Base-by-base conservation (phyloP, 1,140 invertebrate species). In the Wiebesia pumilae region DNA sequence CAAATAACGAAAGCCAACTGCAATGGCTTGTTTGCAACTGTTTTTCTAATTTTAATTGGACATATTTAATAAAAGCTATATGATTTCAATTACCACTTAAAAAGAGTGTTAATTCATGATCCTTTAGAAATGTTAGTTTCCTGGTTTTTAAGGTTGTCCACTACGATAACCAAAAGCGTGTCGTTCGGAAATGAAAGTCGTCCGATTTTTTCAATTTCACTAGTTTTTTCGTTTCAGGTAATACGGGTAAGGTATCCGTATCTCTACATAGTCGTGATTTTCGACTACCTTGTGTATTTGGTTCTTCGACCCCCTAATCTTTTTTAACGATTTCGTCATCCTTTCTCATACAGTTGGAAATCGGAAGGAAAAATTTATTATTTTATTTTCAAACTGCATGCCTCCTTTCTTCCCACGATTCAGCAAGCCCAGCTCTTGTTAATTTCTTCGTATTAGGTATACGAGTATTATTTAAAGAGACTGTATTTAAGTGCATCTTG, bases 231-330 rank as follows among this genome's bases (percentile, higher is more conserved):
- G 38, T 35, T 71, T 75, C 40, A 78, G 30, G 62, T 85, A 85
- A 85, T 85, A 80, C 77, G 77, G 75, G 75, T 85, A 69, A 85
- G 69, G 83, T 85, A 24, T 85, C 75, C 38, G 40, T n/a, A n/a
- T n/a, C n/a, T n/a, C n/a, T 38, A 73, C 24, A 19, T 33, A 6
- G n/a, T 83, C 24, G 7, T 16, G 9, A 33, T 73, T 83, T 54
- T 73, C 65, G 19, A 47, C 3, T 71, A 54, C 58, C 21, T 80
- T n/a, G 30, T 35, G 33, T 35, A 1, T 14, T 79, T 21, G 77
- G 77, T 79, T 79, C 77, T 51, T 79, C 77, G 77, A 79, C 30
- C 58, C 58, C n/a, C 51, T 35, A 79, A 80, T 58, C 30, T 21
- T 30, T 12, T 78, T 78, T 30, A 51, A 43, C 24, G 24, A 3